Evolutionary conservation across 2,113 vertebrate genomes (phyloP).

Genomic region (Halichoerus grypus): DNA sequence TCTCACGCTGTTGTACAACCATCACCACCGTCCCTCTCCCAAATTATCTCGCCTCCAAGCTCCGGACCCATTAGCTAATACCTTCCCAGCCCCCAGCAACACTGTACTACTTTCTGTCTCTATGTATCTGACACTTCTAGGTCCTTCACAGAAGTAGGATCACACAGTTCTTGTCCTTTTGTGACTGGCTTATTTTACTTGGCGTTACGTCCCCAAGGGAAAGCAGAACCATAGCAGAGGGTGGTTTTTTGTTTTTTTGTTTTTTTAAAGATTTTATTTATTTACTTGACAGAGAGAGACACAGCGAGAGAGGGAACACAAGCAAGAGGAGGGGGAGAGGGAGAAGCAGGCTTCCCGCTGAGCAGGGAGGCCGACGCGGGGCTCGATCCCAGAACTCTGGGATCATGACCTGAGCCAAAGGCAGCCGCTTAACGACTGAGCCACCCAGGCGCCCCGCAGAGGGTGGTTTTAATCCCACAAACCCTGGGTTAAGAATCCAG

Average conservation of each 20-base stretch:
- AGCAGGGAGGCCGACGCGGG: too few species aligned
- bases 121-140: neutral
- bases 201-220: neutral
- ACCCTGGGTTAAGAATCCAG: neutral
- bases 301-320: too few species aligned
- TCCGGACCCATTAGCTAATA: neutral
- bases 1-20: neutral
- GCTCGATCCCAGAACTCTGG: too few species aligned
- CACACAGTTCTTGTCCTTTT: neutral
- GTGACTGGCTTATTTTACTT: neutral
- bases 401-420: too few species aligned
- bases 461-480: neutral
- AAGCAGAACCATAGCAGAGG: neutral
- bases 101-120: neutral
- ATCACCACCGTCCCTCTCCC: neutral
- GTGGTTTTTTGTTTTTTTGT: neutral
- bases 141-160: too few species aligned
- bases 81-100: fast-evolving
- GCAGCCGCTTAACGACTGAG: too few species aligned
- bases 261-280: too few species aligned
- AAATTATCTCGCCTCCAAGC: neutral
- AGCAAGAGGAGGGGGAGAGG: too few species aligned
- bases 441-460: too few species aligned
- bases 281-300: too few species aligned
- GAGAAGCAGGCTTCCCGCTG: too few species aligned